These are phyloP conservation scores for Hemitrygon akajei DNA, from an alignment of 2,797 vertebrate species.

Conservation along the genomic window DNA sequence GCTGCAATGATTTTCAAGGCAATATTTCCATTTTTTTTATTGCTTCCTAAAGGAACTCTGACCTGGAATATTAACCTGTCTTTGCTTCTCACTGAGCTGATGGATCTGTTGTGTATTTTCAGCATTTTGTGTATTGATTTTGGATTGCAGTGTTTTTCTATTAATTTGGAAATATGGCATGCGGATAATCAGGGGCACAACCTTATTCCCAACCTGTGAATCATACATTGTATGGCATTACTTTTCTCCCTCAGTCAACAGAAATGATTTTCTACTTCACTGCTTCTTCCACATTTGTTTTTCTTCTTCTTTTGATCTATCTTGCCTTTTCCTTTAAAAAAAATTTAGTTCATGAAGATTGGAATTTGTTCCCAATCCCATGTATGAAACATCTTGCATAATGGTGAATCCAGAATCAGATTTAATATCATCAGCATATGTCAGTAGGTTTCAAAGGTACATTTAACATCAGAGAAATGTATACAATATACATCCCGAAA, in stretches of 20 bases:
- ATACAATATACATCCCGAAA: too few relatives aligned
- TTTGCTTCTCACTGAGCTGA: background rate
- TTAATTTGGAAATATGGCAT: background rate
- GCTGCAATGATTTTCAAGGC: background rate
- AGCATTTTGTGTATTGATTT: slow-evolving; percentile 23
- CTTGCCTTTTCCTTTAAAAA: background rate
- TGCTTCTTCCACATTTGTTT: background rate
- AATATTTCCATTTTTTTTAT: slow-evolving; percentile 5
- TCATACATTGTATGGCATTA: background rate
- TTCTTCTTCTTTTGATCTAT: background rate
- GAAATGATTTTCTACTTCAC: background rate
- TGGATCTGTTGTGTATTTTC: slow-evolving; percentile 8
- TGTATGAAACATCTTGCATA: too few relatives aligned
- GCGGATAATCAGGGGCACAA: background rate
- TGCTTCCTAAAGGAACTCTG: background rate
- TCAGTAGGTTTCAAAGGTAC: too few relatives aligned
- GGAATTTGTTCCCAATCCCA: too few relatives aligned
- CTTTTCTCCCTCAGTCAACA: background rate
- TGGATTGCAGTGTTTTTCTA: background rate
- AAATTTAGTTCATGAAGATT: background rate
- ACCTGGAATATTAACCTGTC: slow-evolving; percentile 15
- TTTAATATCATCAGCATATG: too few relatives aligned
- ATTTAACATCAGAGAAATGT: too few relatives aligned
- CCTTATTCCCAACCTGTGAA: too few relatives aligned
- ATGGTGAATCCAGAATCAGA: too few relatives aligned